These are phyloP conservation scores for Oceanodroma tethys DNA, from an alignment of 2,113 vertebrate genomes.

Conservation along the genomic window DNA sequence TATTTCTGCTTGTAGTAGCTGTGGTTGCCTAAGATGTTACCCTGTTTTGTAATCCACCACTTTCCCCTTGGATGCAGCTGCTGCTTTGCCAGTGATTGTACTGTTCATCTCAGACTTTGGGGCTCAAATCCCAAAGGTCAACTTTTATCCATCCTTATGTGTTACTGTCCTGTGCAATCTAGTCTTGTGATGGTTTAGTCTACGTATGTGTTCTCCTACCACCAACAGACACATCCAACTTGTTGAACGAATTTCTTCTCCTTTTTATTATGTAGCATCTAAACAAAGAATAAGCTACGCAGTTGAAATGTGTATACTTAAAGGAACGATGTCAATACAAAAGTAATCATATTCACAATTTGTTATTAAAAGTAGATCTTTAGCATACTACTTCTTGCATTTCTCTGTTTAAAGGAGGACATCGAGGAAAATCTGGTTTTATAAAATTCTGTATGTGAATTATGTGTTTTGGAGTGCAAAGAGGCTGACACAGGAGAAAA, in stretches of 20 bases:
- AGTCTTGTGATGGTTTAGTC: not conserved
- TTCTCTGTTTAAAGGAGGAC: not conserved
- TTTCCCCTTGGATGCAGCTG: not conserved
- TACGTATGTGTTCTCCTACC: not conserved
- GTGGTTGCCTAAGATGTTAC: not conserved
- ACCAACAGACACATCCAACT: not conserved
- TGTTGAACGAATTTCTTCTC: not conserved
- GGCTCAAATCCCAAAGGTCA: not conserved
- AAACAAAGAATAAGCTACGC: not conserved
- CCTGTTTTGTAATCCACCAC: not conserved
- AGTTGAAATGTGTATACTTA: not conserved
- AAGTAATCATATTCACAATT: not conserved
- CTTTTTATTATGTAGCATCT: not conserved
- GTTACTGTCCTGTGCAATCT: not conserved
- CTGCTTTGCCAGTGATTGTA: not conserved
- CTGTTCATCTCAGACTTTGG: not conserved
- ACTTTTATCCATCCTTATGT: not conserved
- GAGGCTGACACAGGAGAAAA: not conserved
- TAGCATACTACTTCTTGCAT: not conserved
- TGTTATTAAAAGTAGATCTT: not conserved
- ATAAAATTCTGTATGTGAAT: not conserved
- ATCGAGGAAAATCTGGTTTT: not conserved
- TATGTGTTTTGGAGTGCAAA: not conserved
- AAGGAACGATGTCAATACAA: not conserved
- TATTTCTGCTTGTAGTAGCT: not conserved